A percentile compares a stretch with the other conserved stretches of the same genome.
phyloP scores from a whole-genome alignment of 2,888 invertebrate genomes.

The Synergus umbraculus region DNA sequence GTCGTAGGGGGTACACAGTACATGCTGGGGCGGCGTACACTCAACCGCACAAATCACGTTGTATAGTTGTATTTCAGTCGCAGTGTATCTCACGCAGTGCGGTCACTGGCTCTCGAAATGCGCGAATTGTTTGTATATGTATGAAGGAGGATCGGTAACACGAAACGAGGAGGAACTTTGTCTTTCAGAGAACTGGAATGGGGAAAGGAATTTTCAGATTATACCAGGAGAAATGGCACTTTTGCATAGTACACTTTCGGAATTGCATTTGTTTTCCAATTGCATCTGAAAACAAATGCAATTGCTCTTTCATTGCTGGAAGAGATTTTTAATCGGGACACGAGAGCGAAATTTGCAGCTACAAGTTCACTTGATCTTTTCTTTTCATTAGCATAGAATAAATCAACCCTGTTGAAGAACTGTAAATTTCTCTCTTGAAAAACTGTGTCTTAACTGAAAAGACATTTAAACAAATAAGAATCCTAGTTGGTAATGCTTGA shows the following conservation, averaged over 20 bases:
- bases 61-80: constrained; percentile 39
- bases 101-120: constrained; percentile 39
- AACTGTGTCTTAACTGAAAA: neutral
- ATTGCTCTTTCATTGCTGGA: no score
- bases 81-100: constrained; percentile 39
- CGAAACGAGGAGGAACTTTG: constrained; percentile 29
- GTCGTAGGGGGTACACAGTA: constrained; percentile 29
- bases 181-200: constrained; percentile 12
- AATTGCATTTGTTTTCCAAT: neutral
- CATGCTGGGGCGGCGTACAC: constrained; percentile 32
- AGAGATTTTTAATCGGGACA: no score
- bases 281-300: no score
- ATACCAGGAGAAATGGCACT: neutral
- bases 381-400: neutral
- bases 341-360: no score
- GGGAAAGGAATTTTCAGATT: constrained; percentile 25
- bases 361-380: neutral
- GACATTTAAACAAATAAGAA: neutral
- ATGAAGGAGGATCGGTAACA: constrained; percentile 41
- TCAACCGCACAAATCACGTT: constrained; percentile 40
- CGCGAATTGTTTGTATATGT: constrained; percentile 40
- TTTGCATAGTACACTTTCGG: constrained; percentile 7
- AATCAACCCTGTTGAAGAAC: neutral
- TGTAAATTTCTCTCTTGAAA: neutral
- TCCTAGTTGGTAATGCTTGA: neutral